phyloP scores from a whole-genome alignment of 2,888 invertebrate genomes.

The Pseudococcus longispinus region DNA sequence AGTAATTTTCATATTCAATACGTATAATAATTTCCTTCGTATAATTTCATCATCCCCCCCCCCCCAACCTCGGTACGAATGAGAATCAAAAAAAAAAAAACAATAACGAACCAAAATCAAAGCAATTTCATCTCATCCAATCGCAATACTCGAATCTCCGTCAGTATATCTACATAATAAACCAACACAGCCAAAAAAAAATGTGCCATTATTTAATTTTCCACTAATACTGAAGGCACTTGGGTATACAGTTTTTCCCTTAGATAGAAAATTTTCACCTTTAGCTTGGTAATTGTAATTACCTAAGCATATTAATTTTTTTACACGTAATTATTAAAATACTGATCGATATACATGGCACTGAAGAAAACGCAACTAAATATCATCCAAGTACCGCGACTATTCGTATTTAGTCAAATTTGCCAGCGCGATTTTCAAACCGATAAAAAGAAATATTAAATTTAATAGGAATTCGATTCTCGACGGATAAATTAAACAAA shows the following conservation, averaged over 20 bases:
- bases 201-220: background rate
- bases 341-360: conserved; percentile 25
- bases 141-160: conserved; percentile 25
- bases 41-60: background rate
- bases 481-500: conserved; percentile 8
- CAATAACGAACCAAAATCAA: background rate
- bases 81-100: background rate
- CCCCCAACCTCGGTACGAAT: too few species aligned
- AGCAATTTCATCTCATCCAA: background rate
- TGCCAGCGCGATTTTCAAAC: background rate
- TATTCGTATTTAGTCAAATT: background rate
- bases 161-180: background rate
- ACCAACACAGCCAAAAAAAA: conserved; percentile 25
- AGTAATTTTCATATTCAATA: background rate
- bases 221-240: conserved; percentile 15
- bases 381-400: conserved; percentile 20
- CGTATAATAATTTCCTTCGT: background rate
- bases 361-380: conserved; percentile 35
- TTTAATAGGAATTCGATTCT: conserved; percentile 15
- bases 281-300: background rate
- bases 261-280: background rate
- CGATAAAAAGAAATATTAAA: background rate
- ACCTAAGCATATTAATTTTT: background rate
- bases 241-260: background rate
- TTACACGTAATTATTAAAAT: background rate